Evolutionary conservation across 2,113 vertebrate species (phyloP), one percentile per base, ranked within the genome.

Genomic region (Gobio gobio): DNA sequence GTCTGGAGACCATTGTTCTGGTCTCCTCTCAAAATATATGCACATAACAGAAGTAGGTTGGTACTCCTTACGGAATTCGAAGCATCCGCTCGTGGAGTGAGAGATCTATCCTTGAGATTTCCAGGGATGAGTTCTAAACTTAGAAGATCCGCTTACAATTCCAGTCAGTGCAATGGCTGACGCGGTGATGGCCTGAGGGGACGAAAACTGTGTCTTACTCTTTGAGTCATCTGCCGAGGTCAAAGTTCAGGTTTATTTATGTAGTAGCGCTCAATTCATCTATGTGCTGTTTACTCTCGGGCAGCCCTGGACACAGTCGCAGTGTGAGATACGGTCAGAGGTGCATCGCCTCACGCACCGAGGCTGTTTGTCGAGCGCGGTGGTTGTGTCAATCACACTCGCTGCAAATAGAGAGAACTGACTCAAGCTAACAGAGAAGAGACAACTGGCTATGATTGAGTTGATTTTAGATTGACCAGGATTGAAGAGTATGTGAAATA

Each of bases 211-310:
- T 33, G 10, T 78, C 58, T 79, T 68, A 64, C 66, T 18, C 64
- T 58, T 13, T 56, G 29, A 24, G 64, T 70, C 40, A 22, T 36
- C 40, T 47, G 36, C 20, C 0, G 5, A 91, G 92, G 92, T 93
- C 91, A 91, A 2, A 43, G 88, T 88, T 93, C 86, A 81, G 89
- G 87, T 92, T 94, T 93, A 92, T 90, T 77, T 88, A 86, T 87
- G 90, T 90, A 90, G 85, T 75, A 78, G 91, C 90, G 86, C 91
- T 92, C 91, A 92, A 92, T 92, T 92, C 89, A 92, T 92, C 85
- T 79, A 74, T 83, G 78, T 89, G 88, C 77, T 83, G 78, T 93
- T 92, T 91, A 92, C 93, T 89, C 89, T 63, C 54, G 92, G 89
- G 90, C 91, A 79, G 92, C 84, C 86, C 89, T 78, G 26, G 68